Evolutionary conservation across 2,113 vertebrate genomes (phyloP), one percentile per base, ranked within the genome.

Genomic region (Planiliza haematocheilus): DNA sequence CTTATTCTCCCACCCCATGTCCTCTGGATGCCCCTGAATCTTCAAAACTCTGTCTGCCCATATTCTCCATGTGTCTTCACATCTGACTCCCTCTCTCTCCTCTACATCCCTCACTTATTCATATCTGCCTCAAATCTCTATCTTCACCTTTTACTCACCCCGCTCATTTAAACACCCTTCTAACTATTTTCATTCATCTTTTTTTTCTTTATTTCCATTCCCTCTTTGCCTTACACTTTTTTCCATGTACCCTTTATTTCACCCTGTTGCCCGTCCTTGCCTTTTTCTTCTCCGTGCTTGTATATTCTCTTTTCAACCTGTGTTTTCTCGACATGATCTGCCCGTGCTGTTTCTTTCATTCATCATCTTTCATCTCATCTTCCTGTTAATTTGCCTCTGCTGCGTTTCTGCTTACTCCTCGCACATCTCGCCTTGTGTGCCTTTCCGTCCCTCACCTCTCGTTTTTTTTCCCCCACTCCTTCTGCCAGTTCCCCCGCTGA

Each of bases 401-500:
- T 55, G 36, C 71, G 48, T 68, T 58, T 59, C 16, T 62, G 38
- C 70, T 76, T 45, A 51, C 50, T 64, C 55, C 30, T 10, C 39
- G 1, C 43, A 48, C 39, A 17, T 30, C 36, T 21, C 11, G 34
- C 21, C 39, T 38, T 12, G 11, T 12, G 7, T 63, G 2, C 1
- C 55, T 64, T 38, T 59, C 68, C 21, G 37, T 30, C 7, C 12
- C 21, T 58, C 16, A 10, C 20, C 41, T 64, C 17, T 61, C 20
- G 51, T 39, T 14, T 16, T 52, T 12, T 70, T 61, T 49, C 37
- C 37, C 65, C 43, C 17, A 48, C 14, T 67, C 10, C 13, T 51
- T 45, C 18, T 45, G 42, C 17, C 91, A 99, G 98, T 99, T 66
- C 98, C 98, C 53, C 98, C 98, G 0, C 94, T 99, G 77, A 99